Evolutionary conservation across 2,113 vertebrate genomes (phyloP).

Genomic region (Nannospalax galili): DNA sequence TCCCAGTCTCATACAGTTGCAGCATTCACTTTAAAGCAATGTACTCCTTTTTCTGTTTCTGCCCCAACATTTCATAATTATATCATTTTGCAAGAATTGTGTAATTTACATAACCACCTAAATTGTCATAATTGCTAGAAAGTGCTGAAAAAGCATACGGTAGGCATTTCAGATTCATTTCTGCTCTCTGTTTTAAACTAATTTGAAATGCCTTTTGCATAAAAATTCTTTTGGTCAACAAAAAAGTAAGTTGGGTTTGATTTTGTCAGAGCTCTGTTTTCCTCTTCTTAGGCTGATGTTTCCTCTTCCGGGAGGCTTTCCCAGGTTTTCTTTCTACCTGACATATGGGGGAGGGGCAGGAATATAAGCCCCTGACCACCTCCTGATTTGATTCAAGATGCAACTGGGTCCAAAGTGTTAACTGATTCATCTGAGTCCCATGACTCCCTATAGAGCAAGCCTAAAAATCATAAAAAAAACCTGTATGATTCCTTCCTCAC

Average conservation of each 20-base stretch:
- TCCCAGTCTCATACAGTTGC: constrained; percentile 54
- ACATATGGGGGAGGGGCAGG: too few relatives aligned
- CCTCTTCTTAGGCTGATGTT: not conserved
- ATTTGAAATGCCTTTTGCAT: constrained; percentile 73
- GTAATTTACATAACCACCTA: constrained; percentile 81
- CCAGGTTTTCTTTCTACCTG: not conserved
- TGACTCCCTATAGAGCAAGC: not conserved
- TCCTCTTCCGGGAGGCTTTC: not conserved
- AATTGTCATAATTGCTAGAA: constrained; percentile 82
- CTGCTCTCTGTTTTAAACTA: constrained; percentile 77
- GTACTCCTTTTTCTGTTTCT: constrained; percentile 77
- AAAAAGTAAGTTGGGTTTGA: constrained; percentile 76
- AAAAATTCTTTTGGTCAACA: constrained; percentile 80
- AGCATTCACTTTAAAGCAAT: constrained; percentile 68
- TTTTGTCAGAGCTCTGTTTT: constrained; percentile 51
- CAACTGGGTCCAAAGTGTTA: not conserved
- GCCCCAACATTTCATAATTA: constrained; percentile 81
- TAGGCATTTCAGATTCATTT: constrained; percentile 81
- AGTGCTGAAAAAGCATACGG: constrained; percentile 81
- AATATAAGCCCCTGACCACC: not conserved
- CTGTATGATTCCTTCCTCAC: not conserved
- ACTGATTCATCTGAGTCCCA: not conserved
- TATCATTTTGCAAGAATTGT: constrained; percentile 78
- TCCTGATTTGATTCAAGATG: not conserved
- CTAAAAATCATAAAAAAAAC: not conserved